These are phyloP conservation scores for Lophotriccus pileatus DNA, from an alignment of 2,797 vertebrate species.

Conservation along the genomic window DNA sequence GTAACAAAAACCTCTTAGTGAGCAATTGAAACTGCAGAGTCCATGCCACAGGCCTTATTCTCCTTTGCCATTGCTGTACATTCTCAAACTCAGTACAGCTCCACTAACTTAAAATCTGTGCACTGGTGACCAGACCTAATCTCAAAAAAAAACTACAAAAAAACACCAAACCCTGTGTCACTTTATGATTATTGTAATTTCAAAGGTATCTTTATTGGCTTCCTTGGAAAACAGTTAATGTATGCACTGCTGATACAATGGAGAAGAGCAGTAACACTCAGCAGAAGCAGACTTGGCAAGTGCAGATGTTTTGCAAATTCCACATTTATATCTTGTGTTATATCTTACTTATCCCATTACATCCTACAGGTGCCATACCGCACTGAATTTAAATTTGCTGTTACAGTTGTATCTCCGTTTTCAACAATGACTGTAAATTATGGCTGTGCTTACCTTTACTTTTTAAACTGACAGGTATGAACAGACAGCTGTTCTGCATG, in stretches of 20 bases:
- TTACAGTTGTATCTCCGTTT: neutral
- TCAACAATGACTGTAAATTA: neutral
- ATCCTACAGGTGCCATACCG: neutral
- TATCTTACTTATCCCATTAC: neutral
- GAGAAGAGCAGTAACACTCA: neutral
- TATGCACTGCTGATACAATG: slow-evolving; percentile 36
- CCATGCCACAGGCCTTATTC: rapidly evolving
- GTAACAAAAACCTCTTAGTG: neutral
- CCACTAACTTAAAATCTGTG: neutral
- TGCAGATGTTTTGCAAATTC: neutral
- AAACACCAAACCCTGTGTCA: rapidly evolving
- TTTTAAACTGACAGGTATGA: neutral
- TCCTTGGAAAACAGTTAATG: neutral
- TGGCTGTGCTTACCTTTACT: neutral
- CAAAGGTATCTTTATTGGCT: slow-evolving; percentile 36
- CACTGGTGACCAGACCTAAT: neutral
- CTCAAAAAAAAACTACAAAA: neutral
- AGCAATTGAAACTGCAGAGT: neutral
- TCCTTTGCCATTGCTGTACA: neutral
- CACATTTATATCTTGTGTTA: neutral
- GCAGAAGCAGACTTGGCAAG: neutral
- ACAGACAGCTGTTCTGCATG: neutral
- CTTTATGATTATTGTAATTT: neutral
- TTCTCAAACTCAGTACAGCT: neutral
- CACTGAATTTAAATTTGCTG: neutral